phyloP scores from a whole-genome alignment of 2,797 vertebrate genomes.

The Paratrypauchen microcephalus region DNA sequence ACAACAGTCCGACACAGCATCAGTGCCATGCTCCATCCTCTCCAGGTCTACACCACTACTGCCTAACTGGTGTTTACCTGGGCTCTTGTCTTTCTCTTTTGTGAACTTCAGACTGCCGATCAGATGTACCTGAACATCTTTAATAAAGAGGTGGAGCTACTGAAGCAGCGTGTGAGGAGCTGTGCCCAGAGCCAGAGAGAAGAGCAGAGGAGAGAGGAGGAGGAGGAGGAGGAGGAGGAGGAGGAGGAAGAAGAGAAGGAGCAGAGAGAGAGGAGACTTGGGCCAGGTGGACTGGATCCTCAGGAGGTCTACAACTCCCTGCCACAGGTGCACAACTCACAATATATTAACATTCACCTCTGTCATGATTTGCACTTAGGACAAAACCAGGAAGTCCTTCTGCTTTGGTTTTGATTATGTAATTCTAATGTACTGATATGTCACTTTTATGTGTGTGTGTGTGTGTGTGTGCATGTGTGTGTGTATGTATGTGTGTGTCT shows the following conservation, averaged over 20 bases:
- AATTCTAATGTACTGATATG: too few relatives aligned
- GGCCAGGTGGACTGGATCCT: conserved; percentile 87
- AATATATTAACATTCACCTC: neutral
- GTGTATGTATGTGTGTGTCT: too few relatives aligned
- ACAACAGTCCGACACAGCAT: too few relatives aligned
- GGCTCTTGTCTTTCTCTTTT: neutral
- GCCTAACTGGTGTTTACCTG: neutral
- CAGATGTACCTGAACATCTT: conserved; percentile 86
- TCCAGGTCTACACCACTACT: too few relatives aligned
- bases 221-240: conserved; percentile 86
- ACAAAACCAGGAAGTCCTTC: too few relatives aligned
- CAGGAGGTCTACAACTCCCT: conserved; percentile 86
- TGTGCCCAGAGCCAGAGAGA: conserved; percentile 82
- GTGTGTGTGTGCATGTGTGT: too few relatives aligned
- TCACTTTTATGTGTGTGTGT: too few relatives aligned
- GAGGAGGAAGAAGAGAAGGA: conserved; percentile 88
- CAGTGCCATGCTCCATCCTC: too few relatives aligned
- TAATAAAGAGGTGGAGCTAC: conserved; percentile 82
- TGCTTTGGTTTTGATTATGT: too few relatives aligned
- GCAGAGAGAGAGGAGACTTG: conserved; percentile 84
- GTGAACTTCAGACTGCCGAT: conserved; percentile 79
- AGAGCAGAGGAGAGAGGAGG: conserved; percentile 80
- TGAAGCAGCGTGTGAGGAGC: conserved; percentile 83
- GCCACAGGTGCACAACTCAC: conserved; percentile 69
- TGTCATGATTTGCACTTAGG: neutral